Conservation (phyloP, 1,140 invertebrate species). For the Ganaspis sp. region DNA sequence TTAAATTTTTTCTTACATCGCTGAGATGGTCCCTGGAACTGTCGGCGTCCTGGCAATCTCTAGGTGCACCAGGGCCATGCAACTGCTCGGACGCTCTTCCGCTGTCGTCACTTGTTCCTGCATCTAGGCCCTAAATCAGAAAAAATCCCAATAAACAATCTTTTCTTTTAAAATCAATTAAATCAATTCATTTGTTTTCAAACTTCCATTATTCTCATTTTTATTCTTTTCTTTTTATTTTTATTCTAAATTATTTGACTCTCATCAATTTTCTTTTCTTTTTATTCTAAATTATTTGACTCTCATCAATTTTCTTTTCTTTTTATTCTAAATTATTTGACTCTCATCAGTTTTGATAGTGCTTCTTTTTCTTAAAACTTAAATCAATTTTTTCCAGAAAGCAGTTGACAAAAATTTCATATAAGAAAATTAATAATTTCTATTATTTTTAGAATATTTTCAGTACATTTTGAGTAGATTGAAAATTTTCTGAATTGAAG, state of each 20-base stretch:
- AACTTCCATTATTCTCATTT: no score
- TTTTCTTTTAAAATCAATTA: no score
- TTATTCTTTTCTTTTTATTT: conserved; percentile 13
- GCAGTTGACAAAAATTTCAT: no score
- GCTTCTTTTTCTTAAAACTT: no score
- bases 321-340: not conserved
- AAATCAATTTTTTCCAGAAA: no score
- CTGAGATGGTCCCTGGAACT: conserved; percentile 87
- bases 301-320: conserved; percentile 16
- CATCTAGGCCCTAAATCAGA: conserved; percentile 81
- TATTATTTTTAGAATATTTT: no score
- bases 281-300: not conserved
- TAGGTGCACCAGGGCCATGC: conserved; percentile 83
- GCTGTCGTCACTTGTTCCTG: conserved; percentile 87
- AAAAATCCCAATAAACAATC: conserved; percentile 33
- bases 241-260: not conserved
- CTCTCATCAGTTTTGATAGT: conserved; percentile 20
- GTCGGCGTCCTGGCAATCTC: conserved; percentile 81
- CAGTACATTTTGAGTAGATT: no score
- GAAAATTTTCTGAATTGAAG: no score
- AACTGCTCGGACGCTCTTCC: conserved; percentile 85
- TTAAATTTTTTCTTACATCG: conserved; percentile 81
- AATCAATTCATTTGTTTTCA: no score
- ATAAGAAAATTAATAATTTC: no score
- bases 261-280: conserved; percentile 1